Evolutionary conservation across 1,140 invertebrate species (phyloP).

Genomic region (Ptiloglossa arizonensis): DNA sequence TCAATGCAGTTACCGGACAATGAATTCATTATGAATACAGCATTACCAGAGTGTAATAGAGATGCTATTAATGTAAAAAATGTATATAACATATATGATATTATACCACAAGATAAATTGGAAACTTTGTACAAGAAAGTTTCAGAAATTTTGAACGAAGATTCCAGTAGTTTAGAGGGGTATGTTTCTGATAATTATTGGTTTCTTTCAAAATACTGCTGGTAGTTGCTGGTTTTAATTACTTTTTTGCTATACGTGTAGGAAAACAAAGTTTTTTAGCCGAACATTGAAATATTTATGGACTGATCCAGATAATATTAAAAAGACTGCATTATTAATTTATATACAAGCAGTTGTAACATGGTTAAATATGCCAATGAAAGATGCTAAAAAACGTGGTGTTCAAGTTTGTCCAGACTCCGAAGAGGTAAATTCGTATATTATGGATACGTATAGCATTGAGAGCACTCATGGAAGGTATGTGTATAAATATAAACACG

Average conservation of each 20-base stretch:
- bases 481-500: neutral
- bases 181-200: conserved; percentile 44
- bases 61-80: conserved; percentile 74
- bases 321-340: conserved; percentile 76
- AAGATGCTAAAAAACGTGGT: conserved; percentile 73
- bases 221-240: conserved; percentile 12
- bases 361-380: conserved; percentile 76
- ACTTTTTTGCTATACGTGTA: conserved; percentile 41
- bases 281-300: conserved; percentile 55
- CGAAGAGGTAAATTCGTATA: conserved; percentile 70
- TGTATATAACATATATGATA: conserved; percentile 80
- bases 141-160: conserved; percentile 63
- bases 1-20: conserved; percentile 43
- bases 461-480: conserved; percentile 75
- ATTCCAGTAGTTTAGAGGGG: conserved; percentile 44
- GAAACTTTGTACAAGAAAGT: conserved; percentile 71
- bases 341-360: conserved; percentile 77
- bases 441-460: conserved; percentile 78
- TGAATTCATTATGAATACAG: conserved; percentile 51
- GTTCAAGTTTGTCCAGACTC: conserved; percentile 68
- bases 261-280: conserved; percentile 65
- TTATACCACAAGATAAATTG: conserved; percentile 77
- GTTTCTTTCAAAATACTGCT: neutral
- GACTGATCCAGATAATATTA: conserved; percentile 53
- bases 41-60: conserved; percentile 79